Conservation (phyloP, 2,113 vertebrate species). For the Blennius ocellaris region DNA sequence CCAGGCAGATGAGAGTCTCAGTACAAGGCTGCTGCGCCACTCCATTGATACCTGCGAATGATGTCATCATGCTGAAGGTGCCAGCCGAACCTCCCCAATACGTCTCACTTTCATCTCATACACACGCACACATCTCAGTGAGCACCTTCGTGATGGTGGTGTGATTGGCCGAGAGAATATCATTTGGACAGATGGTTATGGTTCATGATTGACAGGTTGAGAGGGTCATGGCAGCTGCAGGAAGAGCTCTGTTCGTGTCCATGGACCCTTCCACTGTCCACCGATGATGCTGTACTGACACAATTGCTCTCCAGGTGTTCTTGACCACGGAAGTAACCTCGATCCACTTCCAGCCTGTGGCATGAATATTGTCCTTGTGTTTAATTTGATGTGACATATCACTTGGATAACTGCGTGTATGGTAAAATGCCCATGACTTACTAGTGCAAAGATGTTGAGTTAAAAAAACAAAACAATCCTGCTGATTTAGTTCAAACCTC, state of each 20-base stretch:
- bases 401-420: conserved; percentile 2
- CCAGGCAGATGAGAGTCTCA: conserved; percentile 59
- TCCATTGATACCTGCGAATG: conserved; percentile 79
- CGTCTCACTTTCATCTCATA: conserved; percentile 30
- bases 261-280: conserved; percentile 13
- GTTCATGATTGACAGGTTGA: conserved; percentile 53
- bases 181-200: conserved; percentile 61
- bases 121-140: conserved; percentile 8
- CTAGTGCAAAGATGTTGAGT: too few relatives aligned
- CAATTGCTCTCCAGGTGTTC: background rate
- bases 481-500: background rate
- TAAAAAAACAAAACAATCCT: background rate
- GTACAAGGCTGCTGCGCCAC: conserved; percentile 79
- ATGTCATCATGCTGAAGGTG: conserved; percentile 80
- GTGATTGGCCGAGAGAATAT: conserved; percentile 34
- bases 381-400: conserved; percentile 2
- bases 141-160: conserved; percentile 28
- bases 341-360: conserved; percentile 1
- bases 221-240: conserved; percentile 57
- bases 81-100: conserved; percentile 41
- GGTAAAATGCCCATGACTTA: too few relatives aligned
- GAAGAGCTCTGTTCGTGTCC: conserved; percentile 9
- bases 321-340: background rate
- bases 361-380: background rate
- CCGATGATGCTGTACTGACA: conserved; percentile 26